phyloP scores from a whole-genome alignment of 2,797 vertebrate species.

The Pseudopleuronectes americanus region DNA sequence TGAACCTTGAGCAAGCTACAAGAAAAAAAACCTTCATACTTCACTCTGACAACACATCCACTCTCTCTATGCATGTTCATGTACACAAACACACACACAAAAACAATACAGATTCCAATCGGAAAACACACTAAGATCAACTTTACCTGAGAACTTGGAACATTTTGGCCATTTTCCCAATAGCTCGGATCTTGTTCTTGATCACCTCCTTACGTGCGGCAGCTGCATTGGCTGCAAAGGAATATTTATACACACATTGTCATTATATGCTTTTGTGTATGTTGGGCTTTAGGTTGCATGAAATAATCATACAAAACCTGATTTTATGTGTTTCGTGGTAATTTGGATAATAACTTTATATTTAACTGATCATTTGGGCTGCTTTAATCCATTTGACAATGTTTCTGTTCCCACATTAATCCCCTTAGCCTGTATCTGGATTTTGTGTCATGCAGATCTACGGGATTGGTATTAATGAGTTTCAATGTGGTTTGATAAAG shows the following conservation, averaged over 20 bases:
- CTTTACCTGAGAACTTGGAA: conserved; percentile 88
- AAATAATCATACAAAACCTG: not conserved
- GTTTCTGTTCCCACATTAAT: not conserved
- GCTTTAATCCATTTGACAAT: not conserved
- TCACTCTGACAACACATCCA: conserved; percentile 5
- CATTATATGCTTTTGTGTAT: not conserved
- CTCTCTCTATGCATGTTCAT: not conserved
- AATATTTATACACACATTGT: conserved; percentile 6
- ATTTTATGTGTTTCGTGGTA: not conserved
- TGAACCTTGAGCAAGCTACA: conserved; percentile 29
- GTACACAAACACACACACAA: not conserved
- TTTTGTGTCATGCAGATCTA: too few species aligned
- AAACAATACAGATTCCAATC: not conserved
- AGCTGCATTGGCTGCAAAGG: conserved; percentile 84
- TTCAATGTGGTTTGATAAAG: too few species aligned
- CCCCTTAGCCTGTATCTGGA: too few species aligned
- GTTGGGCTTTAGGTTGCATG: not conserved
- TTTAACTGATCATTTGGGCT: not conserved
- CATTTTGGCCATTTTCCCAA: conserved; percentile 90
- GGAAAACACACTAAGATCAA: conserved; percentile 15
- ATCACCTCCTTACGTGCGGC: conserved; percentile 88
- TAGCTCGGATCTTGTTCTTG: conserved; percentile 88
- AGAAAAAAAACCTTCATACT: conserved; percentile 2
- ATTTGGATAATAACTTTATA: not conserved
- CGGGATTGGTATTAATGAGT: too few species aligned